Evolutionary conservation across 2,797 vertebrate genomes (phyloP).

Genomic region (Halcyon chelicuti): DNA sequence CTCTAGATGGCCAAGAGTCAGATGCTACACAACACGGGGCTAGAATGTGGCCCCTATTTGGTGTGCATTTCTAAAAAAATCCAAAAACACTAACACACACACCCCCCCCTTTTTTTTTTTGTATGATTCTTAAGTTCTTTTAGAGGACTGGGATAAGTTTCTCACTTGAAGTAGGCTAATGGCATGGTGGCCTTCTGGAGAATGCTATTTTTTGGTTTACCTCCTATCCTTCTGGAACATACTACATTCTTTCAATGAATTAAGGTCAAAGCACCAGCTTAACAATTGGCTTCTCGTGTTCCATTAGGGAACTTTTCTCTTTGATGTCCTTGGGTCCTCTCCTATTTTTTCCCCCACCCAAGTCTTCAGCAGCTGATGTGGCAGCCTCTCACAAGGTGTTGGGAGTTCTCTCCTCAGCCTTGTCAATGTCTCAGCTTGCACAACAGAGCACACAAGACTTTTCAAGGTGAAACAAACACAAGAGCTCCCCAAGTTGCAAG

Average conservation of each 20-base stretch:
- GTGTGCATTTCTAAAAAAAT: background rate
- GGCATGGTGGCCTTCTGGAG: background rate
- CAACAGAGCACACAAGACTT: background rate
- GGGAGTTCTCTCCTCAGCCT: background rate
- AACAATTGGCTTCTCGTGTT: background rate
- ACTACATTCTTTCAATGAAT: background rate
- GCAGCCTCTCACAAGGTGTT: background rate
- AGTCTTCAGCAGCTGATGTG: background rate
- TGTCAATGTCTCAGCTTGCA: background rate
- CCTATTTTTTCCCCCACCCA: background rate
- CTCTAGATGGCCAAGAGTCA: background rate
- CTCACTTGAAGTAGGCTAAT: background rate
- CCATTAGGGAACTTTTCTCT: background rate
- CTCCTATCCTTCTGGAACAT: background rate
- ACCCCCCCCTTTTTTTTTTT: rapidly evolving
- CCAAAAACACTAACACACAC: too few species aligned
- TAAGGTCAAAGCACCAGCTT: background rate
- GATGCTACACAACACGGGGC: background rate
- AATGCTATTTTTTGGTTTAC: background rate
- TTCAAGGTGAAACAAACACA: background rate
- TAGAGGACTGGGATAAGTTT: background rate
- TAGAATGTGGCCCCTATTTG: background rate
- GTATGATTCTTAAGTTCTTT: background rate
- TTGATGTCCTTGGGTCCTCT: background rate
- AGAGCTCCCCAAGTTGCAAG: background rate